A percentile compares a stretch with the other conserved stretches of the same genome.
Evolutionary conservation across 1,140 invertebrate species (phyloP).

Genomic region (Ceratitis capitata): DNA sequence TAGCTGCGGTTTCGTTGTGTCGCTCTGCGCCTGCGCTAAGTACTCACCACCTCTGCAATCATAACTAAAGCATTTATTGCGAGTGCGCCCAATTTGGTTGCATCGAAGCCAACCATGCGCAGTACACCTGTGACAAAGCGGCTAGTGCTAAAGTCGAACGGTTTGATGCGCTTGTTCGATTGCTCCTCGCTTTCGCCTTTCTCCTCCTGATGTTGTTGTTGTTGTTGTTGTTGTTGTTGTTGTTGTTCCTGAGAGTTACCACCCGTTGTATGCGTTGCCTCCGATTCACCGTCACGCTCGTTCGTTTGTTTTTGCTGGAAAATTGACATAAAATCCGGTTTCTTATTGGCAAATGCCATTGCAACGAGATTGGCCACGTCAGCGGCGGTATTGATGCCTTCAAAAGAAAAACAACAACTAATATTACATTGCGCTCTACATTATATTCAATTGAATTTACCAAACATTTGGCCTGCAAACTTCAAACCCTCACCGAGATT

Average conservation of each 20-base stretch:
- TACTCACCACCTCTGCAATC: conserved; percentile 81
- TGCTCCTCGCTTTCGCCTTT: background rate
- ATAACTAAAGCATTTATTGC: conserved; percentile 83
- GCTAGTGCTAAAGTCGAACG: conserved; percentile 48
- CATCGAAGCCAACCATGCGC: conserved; percentile 77
- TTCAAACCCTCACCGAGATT: conserved; percentile 71
- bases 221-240: conserved; percentile 9
- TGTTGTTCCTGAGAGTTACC: background rate
- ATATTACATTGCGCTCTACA: too few relatives aligned
- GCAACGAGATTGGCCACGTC: conserved; percentile 67
- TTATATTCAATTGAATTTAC: conserved; percentile 52
- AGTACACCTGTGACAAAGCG: conserved; percentile 74
- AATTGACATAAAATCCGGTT: conserved; percentile 51
- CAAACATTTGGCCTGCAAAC: conserved; percentile 72
- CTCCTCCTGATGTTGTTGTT: conserved; percentile 30
- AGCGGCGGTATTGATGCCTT: conserved; percentile 66
- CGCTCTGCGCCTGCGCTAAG: background rate
- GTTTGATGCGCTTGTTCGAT: background rate
- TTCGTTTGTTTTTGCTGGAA: conserved; percentile 47
- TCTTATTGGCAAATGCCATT: conserved; percentile 63
- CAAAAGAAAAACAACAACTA: too few relatives aligned
- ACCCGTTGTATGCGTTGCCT: conserved; percentile 30
- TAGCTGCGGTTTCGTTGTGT: background rate
- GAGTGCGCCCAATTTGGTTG: conserved; percentile 78
- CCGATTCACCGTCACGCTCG: background rate